Conservation (phyloP, 37 sponge, comb jelly and placozoan genomes). For the Tethya wilhelma region DNA sequence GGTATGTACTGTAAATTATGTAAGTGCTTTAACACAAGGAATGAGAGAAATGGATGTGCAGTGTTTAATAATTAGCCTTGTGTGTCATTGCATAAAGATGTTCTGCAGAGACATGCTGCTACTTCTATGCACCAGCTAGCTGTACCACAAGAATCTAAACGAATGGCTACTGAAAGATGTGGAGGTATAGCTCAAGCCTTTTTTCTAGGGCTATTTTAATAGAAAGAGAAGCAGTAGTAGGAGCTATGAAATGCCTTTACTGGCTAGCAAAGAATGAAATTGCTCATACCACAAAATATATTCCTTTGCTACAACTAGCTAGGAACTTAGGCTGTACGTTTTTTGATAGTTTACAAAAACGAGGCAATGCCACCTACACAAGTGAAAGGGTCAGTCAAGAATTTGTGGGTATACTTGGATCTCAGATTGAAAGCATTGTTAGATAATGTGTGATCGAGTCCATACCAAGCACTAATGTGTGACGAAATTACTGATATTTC, state of each 20-base stretch:
- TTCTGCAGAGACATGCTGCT: conserved; percentile 7
- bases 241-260: conserved; percentile 52
- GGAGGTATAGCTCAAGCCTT: conserved; percentile 33
- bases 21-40: no score
- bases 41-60: no score
- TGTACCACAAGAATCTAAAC: neutral
- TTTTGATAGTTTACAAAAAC: conserved; percentile 19
- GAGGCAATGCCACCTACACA: conserved; percentile 46
- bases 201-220: conserved; percentile 7
- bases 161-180: conserved; percentile 1
- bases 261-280: conserved; percentile 61
- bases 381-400: conserved; percentile 27
- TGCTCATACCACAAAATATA: no score
- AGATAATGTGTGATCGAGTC: neutral
- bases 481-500: conserved; percentile 53
- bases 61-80: conserved; percentile 9
- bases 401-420: conserved; percentile 2
- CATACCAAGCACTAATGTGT: conserved; percentile 3
- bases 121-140: neutral
- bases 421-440: conserved; percentile 3
- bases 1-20: no score
- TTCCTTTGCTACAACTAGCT: conserved; percentile 7
- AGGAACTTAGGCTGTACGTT: conserved; percentile 39
- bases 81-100: conserved; percentile 2
- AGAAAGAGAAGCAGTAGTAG: conserved; percentile 38